Conservation (phyloP, 2,797 vertebrate genomes). For the Miichthys miiuy region DNA sequence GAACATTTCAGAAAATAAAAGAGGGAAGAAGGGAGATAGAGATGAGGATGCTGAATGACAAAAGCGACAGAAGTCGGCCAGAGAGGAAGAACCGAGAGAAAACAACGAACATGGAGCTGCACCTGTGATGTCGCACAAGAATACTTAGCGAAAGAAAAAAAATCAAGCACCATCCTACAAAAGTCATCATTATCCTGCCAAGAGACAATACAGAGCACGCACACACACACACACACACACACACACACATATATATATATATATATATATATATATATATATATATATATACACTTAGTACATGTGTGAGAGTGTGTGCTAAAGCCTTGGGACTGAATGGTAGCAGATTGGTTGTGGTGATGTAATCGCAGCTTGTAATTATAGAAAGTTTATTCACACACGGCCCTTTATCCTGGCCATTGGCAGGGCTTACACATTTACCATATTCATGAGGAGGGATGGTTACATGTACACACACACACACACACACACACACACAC, state of each 20-base stretch:
- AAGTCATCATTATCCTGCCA: constrained; percentile 8
- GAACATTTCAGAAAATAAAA: constrained; percentile 6
- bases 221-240: too few relatives aligned
- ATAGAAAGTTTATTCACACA: constrained; percentile 58
- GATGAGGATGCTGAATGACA: not conserved
- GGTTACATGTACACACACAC: not conserved
- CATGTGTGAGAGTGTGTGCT: constrained; percentile 3
- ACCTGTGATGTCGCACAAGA: constrained; percentile 13
- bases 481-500: constrained; percentile 8
- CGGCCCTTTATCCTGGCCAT: constrained; percentile 55
- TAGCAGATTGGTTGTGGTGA: constrained; percentile 50
- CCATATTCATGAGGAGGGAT: constrained; percentile 52
- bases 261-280: too few relatives aligned
- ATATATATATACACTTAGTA: not conserved
- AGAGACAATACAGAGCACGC: not conserved
- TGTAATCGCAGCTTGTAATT: constrained; percentile 65
- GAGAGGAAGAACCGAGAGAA: constrained; percentile 9
- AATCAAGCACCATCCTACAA: constrained; percentile 14
- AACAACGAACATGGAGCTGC: constrained; percentile 14
- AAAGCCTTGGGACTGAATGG: constrained; percentile 33
- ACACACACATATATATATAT: too few relatives aligned
- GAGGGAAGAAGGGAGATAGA: not conserved
- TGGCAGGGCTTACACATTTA: constrained; percentile 57
- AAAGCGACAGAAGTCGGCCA: not conserved
- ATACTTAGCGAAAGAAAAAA: constrained; percentile 6